Base-by-base conservation (phyloP, 2,888 invertebrate genomes). In the Sepiola atlantica region DNA sequence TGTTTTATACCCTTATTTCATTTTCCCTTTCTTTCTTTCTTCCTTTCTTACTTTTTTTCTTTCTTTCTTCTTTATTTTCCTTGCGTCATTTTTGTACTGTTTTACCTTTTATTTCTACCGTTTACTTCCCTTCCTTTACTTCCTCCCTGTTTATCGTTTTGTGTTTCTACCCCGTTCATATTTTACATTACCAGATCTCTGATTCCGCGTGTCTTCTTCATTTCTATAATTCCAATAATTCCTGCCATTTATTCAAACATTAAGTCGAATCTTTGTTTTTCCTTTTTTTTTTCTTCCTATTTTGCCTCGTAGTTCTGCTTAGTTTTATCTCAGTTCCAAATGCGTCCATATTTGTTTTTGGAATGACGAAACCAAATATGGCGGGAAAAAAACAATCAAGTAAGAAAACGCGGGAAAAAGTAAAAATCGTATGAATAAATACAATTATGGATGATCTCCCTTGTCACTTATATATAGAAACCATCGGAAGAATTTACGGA, bases 381-480 rank as follows among this genome's bases (percentile, higher is more conserved):
- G 77, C 77, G 12, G 77, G 0, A n/a, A 77, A n/a, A 77, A 77
- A 45, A 2, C 2, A 45, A 45, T 4, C 45, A 45, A 45, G 8
- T 1, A 77, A 4, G 10, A 16, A 77, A 77, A 77, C 28, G n/a
- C n/a, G 77, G 18, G 28, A 77, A 77, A 77, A 77, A n/a, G 77
- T 12, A 77, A n/a, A 45, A 45, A 45, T 45, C 14, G 77, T 28
- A n/a, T 77, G 77, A 77, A 77, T 77, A 77, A 77, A 77, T 77
- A n/a, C 28, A 77, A n/a, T n/a, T n/a, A 77, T 77, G n/a, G n/a
- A 77, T n/a, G 28, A 77, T 77, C 77, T 77, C 77, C 12, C 77
- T 77, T 77, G 77, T 77, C 77, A 77, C n/a, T 77, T 77, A 77
- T n/a, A 77, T 77, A 77, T 77, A 77, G 77, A 28, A 77, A 77